Conservation (phyloP, 2,888 invertebrate species). For the Hypena proboscidalis region DNA sequence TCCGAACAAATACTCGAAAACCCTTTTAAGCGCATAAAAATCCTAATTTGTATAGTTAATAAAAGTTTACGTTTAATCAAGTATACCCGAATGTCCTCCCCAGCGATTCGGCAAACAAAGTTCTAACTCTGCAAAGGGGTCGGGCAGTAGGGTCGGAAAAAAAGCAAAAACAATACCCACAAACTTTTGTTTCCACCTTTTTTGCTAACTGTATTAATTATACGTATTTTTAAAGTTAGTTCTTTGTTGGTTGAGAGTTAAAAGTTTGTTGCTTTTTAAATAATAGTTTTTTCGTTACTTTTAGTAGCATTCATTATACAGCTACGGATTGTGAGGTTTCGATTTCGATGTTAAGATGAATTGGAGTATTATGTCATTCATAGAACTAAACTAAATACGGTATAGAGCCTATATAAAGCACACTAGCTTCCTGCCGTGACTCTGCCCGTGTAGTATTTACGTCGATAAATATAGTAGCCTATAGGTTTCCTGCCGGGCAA, state of each 20-base stretch:
- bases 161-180: slow-evolving; percentile 7
- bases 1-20: not conserved
- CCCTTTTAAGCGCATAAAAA: slow-evolving; percentile 4
- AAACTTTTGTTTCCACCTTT: slow-evolving; percentile 9
- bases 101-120: slow-evolving; percentile 8
- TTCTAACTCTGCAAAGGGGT: slow-evolving; percentile 14
- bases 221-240: not conserved
- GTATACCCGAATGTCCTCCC: slow-evolving; percentile 10
- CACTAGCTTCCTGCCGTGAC: too few species aligned
- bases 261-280: too few species aligned
- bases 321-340: too few species aligned
- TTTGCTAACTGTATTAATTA: slow-evolving; percentile 10
- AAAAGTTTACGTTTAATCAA: slow-evolving; percentile 32
- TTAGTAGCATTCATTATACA: too few species aligned
- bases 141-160: slow-evolving; percentile 10
- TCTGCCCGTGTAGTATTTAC: too few species aligned
- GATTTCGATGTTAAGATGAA: slow-evolving; percentile 3
- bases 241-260: too few species aligned
- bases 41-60: slow-evolving; percentile 2
- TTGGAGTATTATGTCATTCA: too few species aligned
- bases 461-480: too few species aligned
- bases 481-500: too few species aligned
- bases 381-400: too few species aligned
- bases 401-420: too few species aligned
- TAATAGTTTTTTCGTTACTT: too few species aligned